These are phyloP conservation scores for Uria aalge DNA, from an alignment of 2,113 vertebrate species.

Conservation along the genomic window DNA sequence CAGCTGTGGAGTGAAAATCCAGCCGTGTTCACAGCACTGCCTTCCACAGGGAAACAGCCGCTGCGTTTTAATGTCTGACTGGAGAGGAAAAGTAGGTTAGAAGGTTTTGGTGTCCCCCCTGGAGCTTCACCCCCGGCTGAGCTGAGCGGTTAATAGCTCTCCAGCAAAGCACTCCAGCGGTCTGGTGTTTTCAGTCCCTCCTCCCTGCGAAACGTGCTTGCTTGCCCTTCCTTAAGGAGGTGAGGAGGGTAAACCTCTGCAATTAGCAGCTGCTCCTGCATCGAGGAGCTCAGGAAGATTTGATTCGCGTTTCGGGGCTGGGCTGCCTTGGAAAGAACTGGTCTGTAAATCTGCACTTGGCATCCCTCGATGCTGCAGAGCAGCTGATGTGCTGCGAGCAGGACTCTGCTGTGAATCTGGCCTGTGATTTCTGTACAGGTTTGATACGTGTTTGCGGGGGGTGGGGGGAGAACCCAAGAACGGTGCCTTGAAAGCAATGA, in stretches of 20 bases:
- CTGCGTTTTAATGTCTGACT: slow-evolving; percentile 20
- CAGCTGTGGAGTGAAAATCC: neutral
- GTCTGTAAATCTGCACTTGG: neutral
- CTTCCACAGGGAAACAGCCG: neutral
- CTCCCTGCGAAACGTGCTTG: neutral
- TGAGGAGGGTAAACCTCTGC: neutral
- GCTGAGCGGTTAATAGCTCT: neutral
- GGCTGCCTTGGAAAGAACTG: neutral
- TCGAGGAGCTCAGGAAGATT: neutral
- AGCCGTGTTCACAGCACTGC: neutral
- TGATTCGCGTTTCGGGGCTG: fast-evolving
- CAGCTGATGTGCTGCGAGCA: neutral
- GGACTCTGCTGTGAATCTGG: neutral
- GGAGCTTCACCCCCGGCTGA: slow-evolving; percentile 32
- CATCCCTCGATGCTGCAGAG: fast-evolving
- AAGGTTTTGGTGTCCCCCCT: slow-evolving; percentile 9
- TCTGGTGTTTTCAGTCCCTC: neutral
- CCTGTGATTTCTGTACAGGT: neutral
- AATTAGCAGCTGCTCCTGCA: neutral
- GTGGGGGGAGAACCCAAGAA: neutral
- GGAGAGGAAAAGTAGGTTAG: slow-evolving; percentile 34
- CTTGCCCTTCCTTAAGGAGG: neutral
- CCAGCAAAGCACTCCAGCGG: neutral
- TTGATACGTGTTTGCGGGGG: neutral
- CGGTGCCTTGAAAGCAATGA: neutral